These are phyloP conservation scores for Eupithecia centaureata DNA, from an alignment of 2,888 invertebrate species.

Conservation along the genomic window DNA sequence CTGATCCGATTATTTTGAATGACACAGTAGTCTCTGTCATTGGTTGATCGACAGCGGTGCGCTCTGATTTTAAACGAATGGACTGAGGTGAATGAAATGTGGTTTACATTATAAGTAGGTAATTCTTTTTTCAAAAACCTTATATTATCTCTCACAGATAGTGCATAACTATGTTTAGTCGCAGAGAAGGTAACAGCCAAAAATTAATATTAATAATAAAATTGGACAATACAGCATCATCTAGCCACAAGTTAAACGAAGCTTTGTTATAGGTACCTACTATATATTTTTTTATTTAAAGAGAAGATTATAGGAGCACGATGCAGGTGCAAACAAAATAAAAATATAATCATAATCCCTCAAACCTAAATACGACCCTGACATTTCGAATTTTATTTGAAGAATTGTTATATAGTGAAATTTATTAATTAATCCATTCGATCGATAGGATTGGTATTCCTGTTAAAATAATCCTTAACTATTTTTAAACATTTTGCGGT, in stretches of 20 bases:
- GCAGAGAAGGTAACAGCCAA: too few species aligned
- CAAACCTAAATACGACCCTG: neutral
- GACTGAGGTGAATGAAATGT: neutral
- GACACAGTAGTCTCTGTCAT: constrained; percentile 23
- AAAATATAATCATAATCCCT: neutral
- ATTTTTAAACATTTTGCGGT: neutral
- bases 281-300: too few species aligned
- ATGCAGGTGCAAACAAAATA: too few species aligned
- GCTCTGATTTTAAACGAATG: neutral
- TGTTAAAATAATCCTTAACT: constrained; percentile 17
- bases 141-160: too few species aligned
- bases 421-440: constrained; percentile 20
- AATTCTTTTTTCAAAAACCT: neutral
- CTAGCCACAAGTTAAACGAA: too few species aligned
- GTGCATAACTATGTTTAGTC: too few species aligned
- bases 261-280: too few species aligned
- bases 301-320: too few species aligned
- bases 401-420: constrained; percentile 18
- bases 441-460: constrained; percentile 25
- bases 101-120: neutral
- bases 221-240: too few species aligned
- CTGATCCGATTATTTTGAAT: constrained; percentile 33
- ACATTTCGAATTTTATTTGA: constrained; percentile 22
- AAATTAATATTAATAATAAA: too few species aligned
- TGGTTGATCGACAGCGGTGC: neutral